Conservation (phyloP, 2,113 vertebrate species). For the Caranx melampygus region DNA sequence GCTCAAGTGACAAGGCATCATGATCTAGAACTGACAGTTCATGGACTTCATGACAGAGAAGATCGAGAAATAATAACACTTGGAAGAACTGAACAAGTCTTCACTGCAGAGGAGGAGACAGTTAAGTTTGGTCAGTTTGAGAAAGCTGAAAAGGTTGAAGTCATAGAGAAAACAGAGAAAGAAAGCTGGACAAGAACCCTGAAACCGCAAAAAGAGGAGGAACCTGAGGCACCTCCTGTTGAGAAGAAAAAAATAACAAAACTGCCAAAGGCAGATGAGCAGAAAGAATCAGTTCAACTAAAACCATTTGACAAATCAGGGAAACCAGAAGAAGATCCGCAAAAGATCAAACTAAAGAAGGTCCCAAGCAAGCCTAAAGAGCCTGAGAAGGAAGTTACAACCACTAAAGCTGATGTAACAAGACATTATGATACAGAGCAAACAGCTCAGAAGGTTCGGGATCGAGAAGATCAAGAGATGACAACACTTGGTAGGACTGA, state of each 20-base stretch:
- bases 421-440: constrained; percentile 57
- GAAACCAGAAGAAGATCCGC: constrained; percentile 67
- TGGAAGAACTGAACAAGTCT: constrained; percentile 59
- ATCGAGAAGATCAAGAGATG: constrained; percentile 58
- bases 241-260: constrained; percentile 67
- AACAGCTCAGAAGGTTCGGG: constrained; percentile 37
- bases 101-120: constrained; percentile 48
- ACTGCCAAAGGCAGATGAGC: constrained; percentile 55
- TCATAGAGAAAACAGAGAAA: constrained; percentile 37
- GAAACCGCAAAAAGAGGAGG: constrained; percentile 60
- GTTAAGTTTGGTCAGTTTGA: constrained; percentile 41
- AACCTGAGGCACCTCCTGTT: constrained; percentile 23
- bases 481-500: constrained; percentile 37
- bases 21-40: constrained; percentile 57
- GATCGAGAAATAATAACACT: constrained; percentile 63
- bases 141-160: constrained; percentile 29
- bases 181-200: constrained; percentile 53
- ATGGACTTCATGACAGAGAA: constrained; percentile 59
- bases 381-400: constrained; percentile 63
- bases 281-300: constrained; percentile 62
- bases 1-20: constrained; percentile 40
- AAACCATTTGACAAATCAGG: constrained; percentile 64
- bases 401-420: constrained; percentile 45
- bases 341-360: constrained; percentile 72
- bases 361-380: constrained; percentile 67